Evolutionary conservation across 2,113 vertebrate species (phyloP), one percentile per base, ranked within the genome.

Genomic region (Alaudala cheleensis): DNA sequence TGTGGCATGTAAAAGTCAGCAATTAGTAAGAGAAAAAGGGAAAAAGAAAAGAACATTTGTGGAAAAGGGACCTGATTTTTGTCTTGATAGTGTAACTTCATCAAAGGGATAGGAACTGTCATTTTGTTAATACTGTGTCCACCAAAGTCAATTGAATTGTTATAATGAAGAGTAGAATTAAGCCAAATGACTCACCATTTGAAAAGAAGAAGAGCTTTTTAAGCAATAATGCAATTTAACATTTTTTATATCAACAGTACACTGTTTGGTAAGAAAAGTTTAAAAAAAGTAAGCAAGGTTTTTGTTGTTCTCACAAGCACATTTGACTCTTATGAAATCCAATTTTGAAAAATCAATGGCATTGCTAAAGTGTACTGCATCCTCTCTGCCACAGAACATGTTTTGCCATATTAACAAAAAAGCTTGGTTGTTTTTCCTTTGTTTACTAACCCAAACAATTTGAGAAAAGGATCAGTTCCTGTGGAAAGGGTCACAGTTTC

Each of bases 51-150:
- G 13, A 76, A 4, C 1, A 13, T 40, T 56, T 40, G 10, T 74
- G 73, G 34, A 81, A 81, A 60, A 60, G 42, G 74, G 39, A 57
- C 5, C 10, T 51, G 24, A 12, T 81, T 64, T 94, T 94, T 81
- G 58, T 47, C 29, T 81, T 60, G 24, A 19, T 17, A 49, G 40
- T 13, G 3, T 37, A 22, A 28, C 21, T 84, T 66, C 26, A 42
- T 67, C 23, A 23, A 15, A 49, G 5, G 24, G 60, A 37, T 19
- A 49, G 28, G 56, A 40, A 29, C 19, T 28, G 17, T 56, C 90
- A 24, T n/a, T 40, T 71, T 67, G 44, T 34, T 82, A 61, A 58
- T 64, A 15, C 1, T 28, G 1, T 0, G 0, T 47, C 14, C 22
- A 49, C 21, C 44, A 65, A 33, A 79, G 24, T 31, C 56, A 74